Percentiles rank a stretch among this genome's conserved stretches.
Evolutionary conservation across 2,113 vertebrate genomes (phyloP).

Genomic region (Cyrtonyx montezumae): DNA sequence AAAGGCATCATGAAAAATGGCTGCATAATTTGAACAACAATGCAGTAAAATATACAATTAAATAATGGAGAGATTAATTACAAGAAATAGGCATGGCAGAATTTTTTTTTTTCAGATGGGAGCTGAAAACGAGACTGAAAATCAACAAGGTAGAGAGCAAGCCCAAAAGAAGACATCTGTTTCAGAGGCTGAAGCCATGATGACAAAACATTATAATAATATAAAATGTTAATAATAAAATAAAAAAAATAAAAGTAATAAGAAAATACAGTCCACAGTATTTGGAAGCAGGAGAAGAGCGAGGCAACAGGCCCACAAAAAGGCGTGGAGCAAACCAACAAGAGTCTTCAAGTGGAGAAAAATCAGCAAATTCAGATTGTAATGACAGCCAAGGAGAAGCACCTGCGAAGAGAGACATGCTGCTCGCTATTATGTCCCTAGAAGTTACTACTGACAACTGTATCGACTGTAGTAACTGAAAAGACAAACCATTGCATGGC

Average conservation of each 20-base stretch:
- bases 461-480: background rate
- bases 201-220: background rate
- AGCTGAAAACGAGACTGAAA: background rate
- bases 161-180: background rate
- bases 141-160: background rate
- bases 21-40: background rate
- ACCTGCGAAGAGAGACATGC: background rate
- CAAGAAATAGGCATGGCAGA: constrained; percentile 5
- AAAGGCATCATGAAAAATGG: background rate
- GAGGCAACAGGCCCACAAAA: background rate
- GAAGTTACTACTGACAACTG: background rate
- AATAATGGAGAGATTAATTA: constrained; percentile 38
- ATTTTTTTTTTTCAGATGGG: background rate
- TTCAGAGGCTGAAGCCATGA: background rate
- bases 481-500: background rate
- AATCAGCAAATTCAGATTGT: background rate
- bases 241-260: background rate
- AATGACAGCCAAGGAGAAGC: background rate
- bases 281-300: background rate
- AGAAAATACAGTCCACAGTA: background rate
- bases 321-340: background rate
- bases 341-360: background rate
- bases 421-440: background rate
- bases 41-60: constrained; percentile 13
- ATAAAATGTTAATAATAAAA: background rate